Base-by-base conservation (phyloP, 1,140 invertebrate species). In the Panulirus ornatus region DNA sequence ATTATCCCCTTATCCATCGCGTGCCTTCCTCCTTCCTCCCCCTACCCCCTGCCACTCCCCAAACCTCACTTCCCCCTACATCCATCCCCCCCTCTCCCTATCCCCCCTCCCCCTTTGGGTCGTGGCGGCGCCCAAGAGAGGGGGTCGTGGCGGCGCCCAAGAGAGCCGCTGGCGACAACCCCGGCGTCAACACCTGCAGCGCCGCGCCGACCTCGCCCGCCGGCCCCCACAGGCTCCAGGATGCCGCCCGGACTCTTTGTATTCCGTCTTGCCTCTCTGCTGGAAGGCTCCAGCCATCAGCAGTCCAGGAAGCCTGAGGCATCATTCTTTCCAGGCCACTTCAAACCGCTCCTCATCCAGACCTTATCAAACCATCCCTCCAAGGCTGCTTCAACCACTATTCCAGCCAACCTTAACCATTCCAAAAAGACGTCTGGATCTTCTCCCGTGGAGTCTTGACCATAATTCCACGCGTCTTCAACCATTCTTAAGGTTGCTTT, bases 211-310 rank as follows among this genome's bases (percentile, higher is more conserved):
- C 54, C 16, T 58, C 54, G 22, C 54, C 54, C 44, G 54, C 54
- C 16, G 14, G 14, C 16, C 22, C 14, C 54, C 54, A 22, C n/a
- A n/a, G n/a, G n/a, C n/a, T n/a, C n/a, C n/a, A n/a, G n/a, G n/a
- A n/a, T n/a, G n/a, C n/a, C n/a, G n/a, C n/a, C 54, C 54, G 54
- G 54, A 58, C 54, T 58, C 54, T 58, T 58, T 58, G 54, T 58
- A 58, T 58, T 58, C 54, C 54, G 54, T 58, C 54, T 58, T 58
- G 54, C 54, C 54, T 58, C 54, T 22, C 54, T 58, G 54, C 19
- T 58, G 54, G 54, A 22, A 58, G 16, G 54, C 54, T 58, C 54
- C 54, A 58, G 19, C 14, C 54, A 58, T 58, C 54, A 58, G 54
- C 54, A 58, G 54, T 58, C 54, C 54, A 58, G 54, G 54, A 58